A percentile compares a stretch with the other conserved stretches of the same genome.
phyloP scores from a whole-genome alignment of 2,113 vertebrate genomes.

The Electrona antarctica region DNA sequence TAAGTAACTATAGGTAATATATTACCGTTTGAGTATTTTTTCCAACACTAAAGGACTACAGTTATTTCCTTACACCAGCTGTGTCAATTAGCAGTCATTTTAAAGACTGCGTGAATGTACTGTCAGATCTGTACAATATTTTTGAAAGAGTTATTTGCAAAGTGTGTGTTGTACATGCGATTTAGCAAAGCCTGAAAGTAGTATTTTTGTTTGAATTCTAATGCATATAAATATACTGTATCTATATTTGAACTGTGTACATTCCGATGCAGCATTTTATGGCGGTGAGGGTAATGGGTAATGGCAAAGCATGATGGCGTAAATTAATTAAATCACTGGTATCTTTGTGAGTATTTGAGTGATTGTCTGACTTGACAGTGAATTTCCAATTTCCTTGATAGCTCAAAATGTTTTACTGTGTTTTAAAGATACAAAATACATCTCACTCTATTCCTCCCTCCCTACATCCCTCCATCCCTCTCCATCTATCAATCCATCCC shows the following conservation, averaged over 20 bases:
- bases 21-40: no score
- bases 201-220: constrained; percentile 22
- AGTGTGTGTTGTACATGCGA: constrained; percentile 29
- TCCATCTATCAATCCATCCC: not conserved
- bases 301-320: constrained; percentile 33
- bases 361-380: no score
- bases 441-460: no score
- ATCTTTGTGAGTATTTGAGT: constrained; percentile 1
- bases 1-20: no score
- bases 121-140: constrained; percentile 22
- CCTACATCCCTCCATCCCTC: no score
- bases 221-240: constrained; percentile 14
- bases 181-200: not conserved
- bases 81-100: constrained; percentile 1
- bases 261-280: constrained; percentile 26
- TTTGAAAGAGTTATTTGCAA: not conserved
- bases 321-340: constrained; percentile 43
- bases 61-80: not conserved
- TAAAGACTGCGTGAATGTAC: not conserved
- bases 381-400: no score
- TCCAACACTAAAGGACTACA: not conserved
- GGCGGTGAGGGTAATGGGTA: constrained; percentile 7
- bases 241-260: constrained; percentile 34
- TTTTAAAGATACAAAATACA: not conserved
- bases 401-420: constrained; percentile 1